Base-by-base conservation (phyloP, 2,888 invertebrate species). In the Dilophus febrilis region DNA sequence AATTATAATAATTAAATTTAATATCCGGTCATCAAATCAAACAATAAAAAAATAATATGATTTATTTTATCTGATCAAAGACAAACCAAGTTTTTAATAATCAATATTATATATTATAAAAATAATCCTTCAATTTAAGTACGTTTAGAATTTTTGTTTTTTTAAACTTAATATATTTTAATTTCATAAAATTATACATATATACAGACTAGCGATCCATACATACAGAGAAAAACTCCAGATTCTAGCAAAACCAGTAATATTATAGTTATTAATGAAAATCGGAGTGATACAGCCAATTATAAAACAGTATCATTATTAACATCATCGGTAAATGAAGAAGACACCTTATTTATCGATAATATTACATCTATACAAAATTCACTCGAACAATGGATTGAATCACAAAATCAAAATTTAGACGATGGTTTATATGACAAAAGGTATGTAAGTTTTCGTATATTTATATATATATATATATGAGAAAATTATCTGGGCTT, bases 271-370 rank as follows among this genome's bases (percentile, higher is more conserved):
- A 13, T 31, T n/a, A 31, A 27, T 27, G 27, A 27, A 27, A 27
- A 27, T 27, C 11, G 6, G 11, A 27, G 11, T 27, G n/a, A 22
- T 22, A 22, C 4, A 6, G 22, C 4, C 4, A 22, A 22, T 22
- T 22, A 22, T 22, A 22, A 22, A 22, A 22, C 22, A 22, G 3
- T 12, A 27, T 30, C 41, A 32, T 42, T 42, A 7, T 40, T 38
- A 28, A 38, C 46, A 35, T 44, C 44, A 2, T 26, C 44, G n/a
- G 38, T 42, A 39, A 44, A 46, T 31, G 46, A 46, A 37, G 47
- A 46, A 26, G 46, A 45, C 28, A 22, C 22, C 8, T n/a, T n/a
- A n/a, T n/a, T n/a, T n/a, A 37, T 45, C 4, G 37, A 42, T 10
- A 46, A 47, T 27, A 47, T 44, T 41, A 45, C 46, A 16, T 19